Conservation (phyloP, 2,888 invertebrate genomes). For the Archips crataeganus region DNA sequence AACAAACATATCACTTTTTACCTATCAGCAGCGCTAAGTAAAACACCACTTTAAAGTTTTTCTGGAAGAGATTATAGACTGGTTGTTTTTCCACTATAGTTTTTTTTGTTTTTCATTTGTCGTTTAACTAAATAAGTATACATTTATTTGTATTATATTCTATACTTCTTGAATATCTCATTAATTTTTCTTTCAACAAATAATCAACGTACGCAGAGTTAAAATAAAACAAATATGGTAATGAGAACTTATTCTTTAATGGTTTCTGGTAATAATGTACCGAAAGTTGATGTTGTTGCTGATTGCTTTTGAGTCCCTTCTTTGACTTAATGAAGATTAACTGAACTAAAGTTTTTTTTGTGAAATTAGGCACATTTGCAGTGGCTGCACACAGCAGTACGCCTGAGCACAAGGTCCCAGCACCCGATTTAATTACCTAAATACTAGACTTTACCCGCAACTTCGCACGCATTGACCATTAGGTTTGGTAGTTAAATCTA, state of each 20-base stretch:
- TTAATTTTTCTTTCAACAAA: conserved; percentile 1
- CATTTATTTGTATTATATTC: background rate
- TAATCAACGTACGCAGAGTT: background rate
- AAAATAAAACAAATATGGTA: conserved; percentile 5
- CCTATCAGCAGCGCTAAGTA: background rate
- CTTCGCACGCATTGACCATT: too few species aligned
- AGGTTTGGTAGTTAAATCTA: too few species aligned
- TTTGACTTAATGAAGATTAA: too few species aligned
- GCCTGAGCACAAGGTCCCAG: too few species aligned
- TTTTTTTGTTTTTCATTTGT: background rate
- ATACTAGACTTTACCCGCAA: too few species aligned
- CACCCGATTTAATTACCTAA: too few species aligned
- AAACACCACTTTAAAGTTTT: background rate
- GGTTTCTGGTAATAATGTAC: background rate
- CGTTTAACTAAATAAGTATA: background rate
- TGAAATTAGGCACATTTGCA: too few species aligned
- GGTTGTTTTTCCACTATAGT: background rate
- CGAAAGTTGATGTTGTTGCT: background rate
- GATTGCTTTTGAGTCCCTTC: too few species aligned
- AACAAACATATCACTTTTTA: background rate
- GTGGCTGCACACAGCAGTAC: too few species aligned
- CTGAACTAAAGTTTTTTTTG: too few species aligned
- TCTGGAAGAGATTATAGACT: background rate
- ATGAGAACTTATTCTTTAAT: conserved; percentile 4
- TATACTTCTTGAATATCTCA: conserved; percentile 1